Conservation (phyloP, 2,888 invertebrate genomes). For the Saturnia japonica region DNA sequence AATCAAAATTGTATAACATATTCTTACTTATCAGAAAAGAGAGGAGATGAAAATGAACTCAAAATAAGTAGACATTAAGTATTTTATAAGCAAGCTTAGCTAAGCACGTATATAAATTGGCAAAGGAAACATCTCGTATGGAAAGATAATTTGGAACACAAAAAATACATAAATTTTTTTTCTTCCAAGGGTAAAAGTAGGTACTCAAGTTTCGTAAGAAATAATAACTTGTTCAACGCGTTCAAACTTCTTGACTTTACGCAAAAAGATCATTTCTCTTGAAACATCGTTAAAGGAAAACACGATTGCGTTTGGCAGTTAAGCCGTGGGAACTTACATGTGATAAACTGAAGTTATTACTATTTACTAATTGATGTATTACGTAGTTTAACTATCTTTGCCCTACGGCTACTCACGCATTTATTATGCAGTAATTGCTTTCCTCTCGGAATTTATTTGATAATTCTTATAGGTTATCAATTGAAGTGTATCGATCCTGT, state of each 20-base stretch:
- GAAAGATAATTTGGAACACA: not conserved
- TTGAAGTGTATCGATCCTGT: too few species aligned
- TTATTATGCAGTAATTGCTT: too few species aligned
- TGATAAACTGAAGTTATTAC: not conserved
- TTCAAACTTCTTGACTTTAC: not conserved
- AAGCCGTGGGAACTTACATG: not conserved
- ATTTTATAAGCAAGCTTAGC: not conserved
- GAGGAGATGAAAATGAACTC: not conserved
- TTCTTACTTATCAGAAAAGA: not conserved
- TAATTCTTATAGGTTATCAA: too few species aligned
- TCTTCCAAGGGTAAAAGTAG: not conserved
- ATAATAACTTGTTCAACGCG: conserved; percentile 8
- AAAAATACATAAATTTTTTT: conserved; percentile 10
- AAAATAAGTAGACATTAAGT: not conserved
- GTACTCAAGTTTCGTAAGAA: conserved; percentile 3
- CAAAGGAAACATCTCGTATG: not conserved
- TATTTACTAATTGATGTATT: not conserved
- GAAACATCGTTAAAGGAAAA: not conserved
- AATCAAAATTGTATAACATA: not conserved
- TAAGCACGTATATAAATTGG: not conserved
- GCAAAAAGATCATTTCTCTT: not conserved
- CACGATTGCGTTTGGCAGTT: not conserved
- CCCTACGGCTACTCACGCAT: too few species aligned
- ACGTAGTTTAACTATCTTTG: too few species aligned
- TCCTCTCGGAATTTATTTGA: too few species aligned